phyloP scores from a whole-genome alignment of 1,140 invertebrate genomes.

The Bombus superbus region DNA sequence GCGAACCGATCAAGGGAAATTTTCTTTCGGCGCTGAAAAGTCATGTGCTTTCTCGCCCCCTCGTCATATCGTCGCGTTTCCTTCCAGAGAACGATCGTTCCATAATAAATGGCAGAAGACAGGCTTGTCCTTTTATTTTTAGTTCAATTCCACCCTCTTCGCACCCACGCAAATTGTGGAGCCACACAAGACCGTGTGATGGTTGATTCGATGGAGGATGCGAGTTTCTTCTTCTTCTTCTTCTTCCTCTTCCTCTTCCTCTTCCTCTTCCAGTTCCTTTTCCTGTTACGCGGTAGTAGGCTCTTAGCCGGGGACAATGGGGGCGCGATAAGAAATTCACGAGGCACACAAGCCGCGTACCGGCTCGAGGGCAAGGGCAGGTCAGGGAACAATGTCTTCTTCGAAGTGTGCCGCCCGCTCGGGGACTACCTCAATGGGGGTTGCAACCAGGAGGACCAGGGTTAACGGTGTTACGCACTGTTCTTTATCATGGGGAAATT shows the following conservation, averaged over 20 bases:
- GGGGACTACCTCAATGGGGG: conserved; percentile 46
- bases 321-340: conserved; percentile 62
- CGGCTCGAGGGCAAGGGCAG: conserved; percentile 50
- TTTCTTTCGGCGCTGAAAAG: conserved; percentile 50
- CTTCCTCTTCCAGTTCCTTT: neutral
- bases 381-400: conserved; percentile 53
- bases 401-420: conserved; percentile 18
- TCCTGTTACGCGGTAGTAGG: neutral
- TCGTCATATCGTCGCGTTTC: conserved; percentile 8
- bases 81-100: conserved; percentile 37
- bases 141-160: neutral
- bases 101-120: conserved; percentile 59
- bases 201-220: neutral
- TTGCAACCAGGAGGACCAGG: conserved; percentile 8
- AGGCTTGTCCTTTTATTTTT: neutral
- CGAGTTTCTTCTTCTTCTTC: neutral
- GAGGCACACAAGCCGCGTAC: conserved; percentile 44
- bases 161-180: conserved; percentile 39
- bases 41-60: neutral
- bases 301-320: conserved; percentile 39
- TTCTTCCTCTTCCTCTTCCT: neutral
- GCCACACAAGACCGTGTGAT: neutral
- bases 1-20: conserved; percentile 62
- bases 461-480: conserved; percentile 37
- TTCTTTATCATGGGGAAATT: neutral